Evolutionary conservation across 2,888 invertebrate species (phyloP), one percentile per base, ranked within the genome.

Genomic region (Aphidoletes aphidimyza): DNA sequence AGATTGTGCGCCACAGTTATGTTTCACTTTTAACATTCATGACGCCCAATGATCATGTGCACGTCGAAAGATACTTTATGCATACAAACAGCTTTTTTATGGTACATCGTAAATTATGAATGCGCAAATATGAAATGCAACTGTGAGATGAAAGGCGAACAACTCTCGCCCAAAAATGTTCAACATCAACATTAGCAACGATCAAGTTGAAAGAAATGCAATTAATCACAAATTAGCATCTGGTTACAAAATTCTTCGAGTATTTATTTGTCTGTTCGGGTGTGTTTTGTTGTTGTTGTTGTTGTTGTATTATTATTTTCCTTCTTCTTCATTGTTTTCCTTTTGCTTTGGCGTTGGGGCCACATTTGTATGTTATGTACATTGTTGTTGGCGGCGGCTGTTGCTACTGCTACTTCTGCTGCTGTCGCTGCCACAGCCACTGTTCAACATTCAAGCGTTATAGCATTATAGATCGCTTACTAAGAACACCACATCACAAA

Each of bases 201-300:
- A 30, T 69, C 69, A 34, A 69, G 69, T 69, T 69, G 34, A 69
- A 69, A 69, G 34, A 54, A 30, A 30, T 11, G 69, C 69, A 69
- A 69, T 69, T 69, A 30, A 69, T 69, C 69, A 69, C 69, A 69
- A 69, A 69, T 69, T 69, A 69, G 69, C 69, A 69, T 69, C 69
- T 69, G 69, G 69, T 69, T 30, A 69, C 69, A 30, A 69, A 69
- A 69, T 30, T 30, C 11, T 69, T 69, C 34, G 54, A n/a, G n/a
- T 39, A 8, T 22, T 6, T 22, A 22, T 22, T 54, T 2, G 19
- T 54, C 14, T 47, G 11, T 3, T 54, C 3, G 3, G n/a, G 3
- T 54, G 22, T 54, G 54, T 22, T 54, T 54, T 2, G 5, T n/a
- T 22, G 54, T 54, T 54, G 54, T 22, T 14, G 47, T 19, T 17